A percentile compares a stretch with the other conserved stretches of the same genome.
Evolutionary conservation across 2,113 vertebrate genomes (phyloP).

Genomic region (Numenius arquata): DNA sequence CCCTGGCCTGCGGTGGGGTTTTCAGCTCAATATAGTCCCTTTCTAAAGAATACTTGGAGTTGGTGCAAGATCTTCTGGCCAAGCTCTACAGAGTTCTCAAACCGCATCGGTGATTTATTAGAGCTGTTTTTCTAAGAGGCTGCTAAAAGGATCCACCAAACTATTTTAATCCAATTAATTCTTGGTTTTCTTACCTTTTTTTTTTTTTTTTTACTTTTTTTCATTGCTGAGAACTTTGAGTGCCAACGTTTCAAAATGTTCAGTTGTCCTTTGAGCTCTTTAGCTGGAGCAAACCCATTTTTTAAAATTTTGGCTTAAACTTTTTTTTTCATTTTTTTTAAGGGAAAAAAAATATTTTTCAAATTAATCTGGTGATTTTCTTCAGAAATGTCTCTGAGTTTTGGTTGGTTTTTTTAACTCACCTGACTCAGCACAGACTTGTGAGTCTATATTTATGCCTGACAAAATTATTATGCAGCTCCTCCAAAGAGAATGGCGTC

Average conservation of each 20-base stretch:
- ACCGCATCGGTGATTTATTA: background rate
- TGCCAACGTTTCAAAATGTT: background rate
- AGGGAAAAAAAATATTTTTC: background rate
- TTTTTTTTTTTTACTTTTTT: background rate
- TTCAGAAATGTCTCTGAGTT: background rate
- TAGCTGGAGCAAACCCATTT: background rate
- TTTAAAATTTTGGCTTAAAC: background rate
- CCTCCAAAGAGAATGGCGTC: background rate
- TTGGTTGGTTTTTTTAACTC: background rate
- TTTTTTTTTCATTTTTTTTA: fast-evolving
- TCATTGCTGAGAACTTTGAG: background rate
- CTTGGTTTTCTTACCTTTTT: background rate
- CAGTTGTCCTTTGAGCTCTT: background rate
- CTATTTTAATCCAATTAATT: background rate
- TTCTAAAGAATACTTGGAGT: background rate
- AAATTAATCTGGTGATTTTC: background rate
- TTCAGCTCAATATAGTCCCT: background rate
- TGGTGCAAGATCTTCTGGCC: background rate
- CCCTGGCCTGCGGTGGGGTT: background rate
- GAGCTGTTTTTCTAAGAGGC: background rate
- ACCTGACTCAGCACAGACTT: fast-evolving
- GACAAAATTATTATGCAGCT: background rate
- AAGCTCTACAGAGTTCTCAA: background rate
- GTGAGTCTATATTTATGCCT: background rate
- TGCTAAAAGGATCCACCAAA: background rate